Conservation (phyloP, 2,888 invertebrate species). For the Sesia bembeciformis region DNA sequence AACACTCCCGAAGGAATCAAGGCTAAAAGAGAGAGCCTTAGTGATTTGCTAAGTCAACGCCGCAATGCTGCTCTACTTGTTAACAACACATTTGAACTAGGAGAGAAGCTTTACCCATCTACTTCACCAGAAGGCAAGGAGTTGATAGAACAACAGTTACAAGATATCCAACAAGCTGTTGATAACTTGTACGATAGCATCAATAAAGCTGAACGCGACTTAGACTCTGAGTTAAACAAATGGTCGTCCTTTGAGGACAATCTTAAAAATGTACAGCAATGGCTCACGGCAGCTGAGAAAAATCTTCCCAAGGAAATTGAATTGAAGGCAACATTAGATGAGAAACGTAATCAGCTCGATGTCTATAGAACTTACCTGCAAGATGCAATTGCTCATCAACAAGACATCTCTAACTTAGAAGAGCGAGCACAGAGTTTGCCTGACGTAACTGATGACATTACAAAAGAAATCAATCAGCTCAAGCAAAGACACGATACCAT, state of each 20-base stretch:
- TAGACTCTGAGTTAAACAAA: conserved; percentile 87
- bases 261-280: conserved; percentile 82
- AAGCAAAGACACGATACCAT: conserved; percentile 82
- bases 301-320: conserved; percentile 86
- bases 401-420: conserved; percentile 86
- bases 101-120: conserved; percentile 89
- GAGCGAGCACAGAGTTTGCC: conserved; percentile 87
- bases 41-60: conserved; percentile 83
- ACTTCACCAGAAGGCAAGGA: conserved; percentile 92
- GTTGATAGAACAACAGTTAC: conserved; percentile 85
- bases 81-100: conserved; percentile 89
- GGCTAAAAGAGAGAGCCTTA: conserved; percentile 80
- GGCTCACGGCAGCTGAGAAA: conserved; percentile 85
- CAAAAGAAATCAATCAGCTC: conserved; percentile 80
- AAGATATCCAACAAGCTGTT: conserved; percentile 87
- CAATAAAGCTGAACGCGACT: conserved; percentile 83
- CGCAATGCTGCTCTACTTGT: conserved; percentile 82
- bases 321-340: conserved; percentile 89
- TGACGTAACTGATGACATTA: conserved; percentile 83
- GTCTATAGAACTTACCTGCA: conserved; percentile 87
- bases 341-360: conserved; percentile 91
- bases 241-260: conserved; percentile 95
- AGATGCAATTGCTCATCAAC: conserved; percentile 88
- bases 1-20: conserved; percentile 80
- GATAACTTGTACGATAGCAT: conserved; percentile 88